Conservation (phyloP, 2,113 vertebrate species). For the Gymnocephalus cernua region DNA sequence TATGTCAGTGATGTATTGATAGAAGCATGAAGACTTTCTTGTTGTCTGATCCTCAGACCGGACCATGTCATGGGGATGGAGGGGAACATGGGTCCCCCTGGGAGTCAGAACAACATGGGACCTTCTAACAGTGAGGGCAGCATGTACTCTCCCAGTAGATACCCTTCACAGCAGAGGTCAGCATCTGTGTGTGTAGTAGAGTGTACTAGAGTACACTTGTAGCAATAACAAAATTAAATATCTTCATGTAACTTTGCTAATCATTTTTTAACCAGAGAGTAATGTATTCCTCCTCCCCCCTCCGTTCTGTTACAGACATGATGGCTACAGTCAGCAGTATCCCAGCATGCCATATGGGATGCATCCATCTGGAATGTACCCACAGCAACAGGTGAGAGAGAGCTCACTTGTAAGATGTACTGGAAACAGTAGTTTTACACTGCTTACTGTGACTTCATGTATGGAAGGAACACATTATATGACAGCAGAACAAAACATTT, state of each 20-base stretch:
- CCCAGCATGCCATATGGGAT: slow-evolving; percentile 92
- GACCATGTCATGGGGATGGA: slow-evolving; percentile 89
- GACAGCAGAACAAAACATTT: background rate
- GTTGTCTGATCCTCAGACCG: slow-evolving; percentile 74
- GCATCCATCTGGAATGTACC: slow-evolving; percentile 95
- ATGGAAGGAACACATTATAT: background rate
- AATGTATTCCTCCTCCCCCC: background rate
- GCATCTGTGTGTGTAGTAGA: slow-evolving; percentile 18
- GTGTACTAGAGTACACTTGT: background rate
- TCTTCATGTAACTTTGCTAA: background rate
- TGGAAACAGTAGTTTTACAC: background rate
- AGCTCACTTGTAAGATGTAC: background rate
- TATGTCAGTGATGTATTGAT: slow-evolving; percentile 8
- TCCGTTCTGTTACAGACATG: slow-evolving; percentile 85
- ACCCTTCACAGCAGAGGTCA: slow-evolving; percentile 85
- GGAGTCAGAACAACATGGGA: slow-evolving; percentile 85
- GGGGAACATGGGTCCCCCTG: slow-evolving; percentile 81
- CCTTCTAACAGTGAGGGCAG: slow-evolving; percentile 87
- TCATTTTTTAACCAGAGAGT: background rate
- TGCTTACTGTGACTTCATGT: background rate
- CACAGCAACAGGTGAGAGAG: slow-evolving; percentile 93
- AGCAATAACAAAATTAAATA: background rate
- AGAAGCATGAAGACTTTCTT: slow-evolving; percentile 3
- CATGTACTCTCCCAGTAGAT: slow-evolving; percentile 84
- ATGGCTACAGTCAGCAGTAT: slow-evolving; percentile 95